Evolutionary conservation across 92 coral and sea anemone species (phyloP).

Genomic region (Phenganax marumi): DNA sequence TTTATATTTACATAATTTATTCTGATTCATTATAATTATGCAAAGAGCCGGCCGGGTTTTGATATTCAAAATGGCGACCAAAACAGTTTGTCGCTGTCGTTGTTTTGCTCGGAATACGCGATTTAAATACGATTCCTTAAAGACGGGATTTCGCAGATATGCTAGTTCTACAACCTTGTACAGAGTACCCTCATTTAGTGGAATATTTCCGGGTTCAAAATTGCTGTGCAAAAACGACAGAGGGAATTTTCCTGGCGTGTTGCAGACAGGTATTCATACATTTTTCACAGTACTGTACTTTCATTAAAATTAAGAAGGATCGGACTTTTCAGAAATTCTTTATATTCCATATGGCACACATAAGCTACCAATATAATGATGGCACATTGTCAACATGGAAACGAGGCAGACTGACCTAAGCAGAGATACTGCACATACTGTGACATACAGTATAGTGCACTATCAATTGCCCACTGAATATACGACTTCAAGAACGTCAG

Average conservation of each 20-base stretch:
- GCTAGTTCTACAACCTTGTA: background rate
- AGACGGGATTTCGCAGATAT: background rate
- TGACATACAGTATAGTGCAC: no score
- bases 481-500: no score
- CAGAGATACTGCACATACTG: no score
- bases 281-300: background rate
- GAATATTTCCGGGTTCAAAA: background rate
- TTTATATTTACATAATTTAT: background rate
- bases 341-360: no score
- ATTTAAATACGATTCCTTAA: background rate
- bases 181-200: background rate
- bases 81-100: background rate
- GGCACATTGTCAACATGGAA: no score
- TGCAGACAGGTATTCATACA: conserved; percentile 9
- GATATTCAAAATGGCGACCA: conserved; percentile 34
- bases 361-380: no score
- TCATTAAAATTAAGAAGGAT: background rate
- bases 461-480: no score
- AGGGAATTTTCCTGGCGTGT: background rate
- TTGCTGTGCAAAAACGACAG: background rate
- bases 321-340: no score
- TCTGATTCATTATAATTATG: background rate
- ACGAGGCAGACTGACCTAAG: no score
- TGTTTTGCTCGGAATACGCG: conserved; percentile 28
- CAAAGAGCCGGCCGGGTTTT: background rate